Evolutionary conservation across 2,888 invertebrate genomes (phyloP), one percentile per base, ranked within the genome.

Genomic region (Dynastes hyllus): DNA sequence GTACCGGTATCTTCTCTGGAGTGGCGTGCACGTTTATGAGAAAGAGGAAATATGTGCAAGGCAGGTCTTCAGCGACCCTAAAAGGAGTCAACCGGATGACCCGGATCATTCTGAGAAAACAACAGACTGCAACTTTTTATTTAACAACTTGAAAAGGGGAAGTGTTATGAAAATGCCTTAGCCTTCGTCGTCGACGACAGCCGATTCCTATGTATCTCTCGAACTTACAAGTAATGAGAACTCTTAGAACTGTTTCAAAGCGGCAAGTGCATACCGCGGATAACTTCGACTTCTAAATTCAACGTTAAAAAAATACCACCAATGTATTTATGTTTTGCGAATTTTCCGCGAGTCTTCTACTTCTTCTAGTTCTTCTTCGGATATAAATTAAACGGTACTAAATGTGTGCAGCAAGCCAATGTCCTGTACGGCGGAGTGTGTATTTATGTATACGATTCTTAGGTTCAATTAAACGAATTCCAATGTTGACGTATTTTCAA

Each of bases 81-180:
- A 84, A 86, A 83, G 86, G 84, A 83, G 80, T 80, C 77, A 79
- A 80, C 81, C 81, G 80, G 81, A 80, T 81, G 82, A 82, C 83
- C 84, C 83, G 82, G 81, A 82, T 80, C 80, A 70, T 85, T 85
- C 85, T 82, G 77, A 82, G 85, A 85, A 85, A 83, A 84, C 84
- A 83, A 84, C 84, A 83, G 82, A 80, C 80, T 79, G 77, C 84
- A 82, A 83, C 80, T 83, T 83, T 83, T 83, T 83, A 75, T 79
- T 77, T 77, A 78, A 75, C 78, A 66, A 50, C 81, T 81, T 81
- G 83, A 82, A 77, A 83, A 83, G 82, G 83, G 82, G 82, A 83
- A 83, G 83, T 83, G 83, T 83, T 82, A 81, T 81, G 80, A 81
- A 83, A 80, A 80, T 82, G 79, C 81, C 81, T 81, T 76, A 79